Evolutionary conservation across 2,113 vertebrate genomes (phyloP).

Genomic region (Lipophrys pholis): DNA sequence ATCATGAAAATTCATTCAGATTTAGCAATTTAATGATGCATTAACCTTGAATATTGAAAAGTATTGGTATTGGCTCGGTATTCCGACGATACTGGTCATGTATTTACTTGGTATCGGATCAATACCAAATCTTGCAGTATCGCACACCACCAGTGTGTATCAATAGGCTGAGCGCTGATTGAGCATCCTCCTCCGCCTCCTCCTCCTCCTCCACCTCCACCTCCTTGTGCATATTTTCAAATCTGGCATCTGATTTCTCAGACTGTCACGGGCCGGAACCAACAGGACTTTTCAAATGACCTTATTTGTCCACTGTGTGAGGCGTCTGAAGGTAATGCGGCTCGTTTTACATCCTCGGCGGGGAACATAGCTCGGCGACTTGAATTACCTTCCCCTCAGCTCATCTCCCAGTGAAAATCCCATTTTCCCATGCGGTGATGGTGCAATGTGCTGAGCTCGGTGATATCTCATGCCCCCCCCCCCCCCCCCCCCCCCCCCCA

Average conservation of each 20-base stretch:
- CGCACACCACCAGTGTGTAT: not conserved
- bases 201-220: constrained; percentile 5
- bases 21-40: too few species aligned
- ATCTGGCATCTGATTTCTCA: constrained; percentile 16
- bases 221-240: not conserved
- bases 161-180: not conserved
- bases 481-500: not conserved
- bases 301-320: constrained; percentile 71
- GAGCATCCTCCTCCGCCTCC: constrained; percentile 8
- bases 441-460: constrained; percentile 83
- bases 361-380: constrained; percentile 71
- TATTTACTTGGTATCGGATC: too few species aligned
- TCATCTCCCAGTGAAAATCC: constrained; percentile 80
- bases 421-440: constrained; percentile 79
- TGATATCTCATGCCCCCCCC: constrained; percentile 77
- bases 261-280: constrained; percentile 18
- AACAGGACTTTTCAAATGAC: constrained; percentile 57
- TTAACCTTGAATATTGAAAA: too few species aligned
- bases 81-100: too few species aligned
- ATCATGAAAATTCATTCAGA: too few species aligned
- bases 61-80: too few species aligned
- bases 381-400: constrained; percentile 84
- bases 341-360: constrained; percentile 79
- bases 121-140: too few species aligned
- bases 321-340: constrained; percentile 77